Conservation (phyloP, 2,797 vertebrate species). For the Melanotaenia maccullochi region DNA sequence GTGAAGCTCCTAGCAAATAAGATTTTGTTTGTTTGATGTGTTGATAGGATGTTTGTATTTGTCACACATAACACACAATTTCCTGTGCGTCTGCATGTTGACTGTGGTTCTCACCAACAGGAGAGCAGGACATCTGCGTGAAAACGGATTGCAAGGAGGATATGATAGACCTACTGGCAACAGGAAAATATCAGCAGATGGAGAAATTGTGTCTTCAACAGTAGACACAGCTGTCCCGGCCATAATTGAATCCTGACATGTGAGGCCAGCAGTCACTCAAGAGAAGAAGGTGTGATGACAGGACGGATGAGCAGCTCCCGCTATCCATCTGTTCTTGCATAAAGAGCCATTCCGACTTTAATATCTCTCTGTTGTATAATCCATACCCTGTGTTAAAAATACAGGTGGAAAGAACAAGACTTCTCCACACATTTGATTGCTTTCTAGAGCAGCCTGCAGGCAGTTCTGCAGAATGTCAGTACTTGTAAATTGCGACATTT, state of each 20-base stretch:
- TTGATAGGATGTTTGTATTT: constrained; percentile 14
- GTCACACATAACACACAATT: constrained; percentile 6
- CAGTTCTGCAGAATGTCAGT: not conserved
- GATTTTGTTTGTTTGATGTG: constrained; percentile 35
- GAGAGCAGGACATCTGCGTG: constrained; percentile 36
- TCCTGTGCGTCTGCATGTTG: constrained; percentile 1
- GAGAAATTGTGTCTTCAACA: constrained; percentile 34
- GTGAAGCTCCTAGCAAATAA: constrained; percentile 6
- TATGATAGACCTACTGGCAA: constrained; percentile 23
- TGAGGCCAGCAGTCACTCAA: constrained; percentile 45
- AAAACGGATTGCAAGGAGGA: constrained; percentile 17
- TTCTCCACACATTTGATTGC: not conserved
- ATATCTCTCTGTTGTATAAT: constrained; percentile 8
- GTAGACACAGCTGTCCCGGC: constrained; percentile 35
- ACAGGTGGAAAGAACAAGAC: not conserved
- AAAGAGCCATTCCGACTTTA: constrained; percentile 23
- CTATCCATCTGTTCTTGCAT: constrained; percentile 40
- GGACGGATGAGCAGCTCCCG: constrained; percentile 30
- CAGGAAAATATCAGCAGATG: constrained; percentile 35
- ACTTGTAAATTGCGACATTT: not conserved
- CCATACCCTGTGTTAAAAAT: constrained; percentile 7
- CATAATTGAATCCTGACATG: constrained; percentile 57
- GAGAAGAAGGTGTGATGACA: constrained; percentile 44
- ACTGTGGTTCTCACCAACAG: constrained; percentile 11
- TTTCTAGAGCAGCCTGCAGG: constrained; percentile 4